Evolutionary conservation across 37 sponge, comb jelly and placozoan species (phyloP).

Genomic region (Tethya wilhelma): DNA sequence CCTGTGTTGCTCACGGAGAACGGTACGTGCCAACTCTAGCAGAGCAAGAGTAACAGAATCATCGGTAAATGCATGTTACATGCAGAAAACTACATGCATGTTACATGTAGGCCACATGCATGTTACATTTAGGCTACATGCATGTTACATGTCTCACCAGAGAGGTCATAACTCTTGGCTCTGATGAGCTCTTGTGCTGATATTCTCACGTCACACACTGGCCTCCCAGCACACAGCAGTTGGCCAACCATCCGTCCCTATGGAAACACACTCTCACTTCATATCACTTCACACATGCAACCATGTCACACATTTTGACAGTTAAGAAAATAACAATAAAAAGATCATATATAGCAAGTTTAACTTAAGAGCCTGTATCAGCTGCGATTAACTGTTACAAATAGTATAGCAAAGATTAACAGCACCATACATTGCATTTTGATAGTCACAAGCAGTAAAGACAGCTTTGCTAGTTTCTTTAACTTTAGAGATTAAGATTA

Average conservation of each 20-base stretch:
- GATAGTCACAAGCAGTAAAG: too few relatives aligned
- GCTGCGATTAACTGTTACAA: too few relatives aligned
- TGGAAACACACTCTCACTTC: background rate
- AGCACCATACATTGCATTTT: too few relatives aligned
- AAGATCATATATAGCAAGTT: too few relatives aligned
- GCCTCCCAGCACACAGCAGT: constrained; percentile 75
- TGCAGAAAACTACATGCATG: background rate
- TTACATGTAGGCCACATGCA: background rate
- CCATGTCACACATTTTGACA: background rate
- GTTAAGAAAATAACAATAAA: too few relatives aligned
- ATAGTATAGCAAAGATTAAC: too few relatives aligned
- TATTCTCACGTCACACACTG: constrained; percentile 86
- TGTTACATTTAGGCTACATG: background rate
- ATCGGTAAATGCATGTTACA: background rate
- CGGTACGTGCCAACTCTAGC: constrained; percentile 49
- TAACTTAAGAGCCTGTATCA: too few relatives aligned
- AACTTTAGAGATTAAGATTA: too few relatives aligned
- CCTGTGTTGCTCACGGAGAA: constrained; percentile 30
- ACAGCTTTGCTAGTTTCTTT: too few relatives aligned
- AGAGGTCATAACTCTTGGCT: constrained; percentile 90
- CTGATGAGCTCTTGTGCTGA: constrained; percentile 91
- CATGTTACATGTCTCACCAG: constrained; percentile 42
- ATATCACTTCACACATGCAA: background rate
- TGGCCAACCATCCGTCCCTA: constrained; percentile 46
- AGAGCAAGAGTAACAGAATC: background rate